Evolutionary conservation across 1,140 invertebrate species (phyloP).

Genomic region (Trissolcus basalis): DNA sequence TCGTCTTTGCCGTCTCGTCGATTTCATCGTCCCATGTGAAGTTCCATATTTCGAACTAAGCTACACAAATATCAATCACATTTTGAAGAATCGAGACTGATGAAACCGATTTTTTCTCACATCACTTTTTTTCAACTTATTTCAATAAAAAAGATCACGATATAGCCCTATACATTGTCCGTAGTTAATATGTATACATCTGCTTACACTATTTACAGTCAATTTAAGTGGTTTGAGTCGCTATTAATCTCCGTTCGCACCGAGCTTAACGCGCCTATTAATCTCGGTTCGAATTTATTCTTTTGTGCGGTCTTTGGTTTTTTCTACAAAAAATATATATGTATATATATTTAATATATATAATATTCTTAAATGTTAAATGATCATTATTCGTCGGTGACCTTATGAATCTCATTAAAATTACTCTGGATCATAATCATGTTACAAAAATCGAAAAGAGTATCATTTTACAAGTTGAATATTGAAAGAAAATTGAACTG

Average conservation of each 20-base stretch:
- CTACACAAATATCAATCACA: slow-evolving; percentile 52
- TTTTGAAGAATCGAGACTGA: slow-evolving; percentile 33
- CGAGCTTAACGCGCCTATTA: slow-evolving; percentile 46
- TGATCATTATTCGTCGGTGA: slow-evolving; percentile 56
- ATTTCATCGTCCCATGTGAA: slow-evolving; percentile 48
- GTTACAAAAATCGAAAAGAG: no score
- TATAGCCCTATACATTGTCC: slow-evolving; percentile 55
- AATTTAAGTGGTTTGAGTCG: slow-evolving; percentile 52
- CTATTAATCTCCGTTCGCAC: slow-evolving; percentile 52
- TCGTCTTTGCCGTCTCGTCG: slow-evolving; percentile 54
- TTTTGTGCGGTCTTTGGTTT: slow-evolving; percentile 66
- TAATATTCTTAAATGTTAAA: slow-evolving; percentile 61
- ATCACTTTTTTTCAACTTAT: slow-evolving; percentile 39
- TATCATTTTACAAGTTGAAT: neutral
- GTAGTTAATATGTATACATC: slow-evolving; percentile 55
- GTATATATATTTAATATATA: slow-evolving; percentile 48
- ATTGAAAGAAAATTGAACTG: slow-evolving; percentile 7
- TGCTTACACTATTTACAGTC: slow-evolving; percentile 60
- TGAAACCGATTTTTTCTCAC: slow-evolving; percentile 45
- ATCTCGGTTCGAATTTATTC: slow-evolving; percentile 52
- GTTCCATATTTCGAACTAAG: slow-evolving; percentile 28
- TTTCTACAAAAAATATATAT: slow-evolving; percentile 65
- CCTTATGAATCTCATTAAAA: slow-evolving; percentile 55
- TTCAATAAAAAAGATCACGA: slow-evolving; percentile 52
- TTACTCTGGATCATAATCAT: slow-evolving; percentile 7